Conservation (phyloP, 2,888 invertebrate genomes). For the Drosophila lacicola region DNA sequence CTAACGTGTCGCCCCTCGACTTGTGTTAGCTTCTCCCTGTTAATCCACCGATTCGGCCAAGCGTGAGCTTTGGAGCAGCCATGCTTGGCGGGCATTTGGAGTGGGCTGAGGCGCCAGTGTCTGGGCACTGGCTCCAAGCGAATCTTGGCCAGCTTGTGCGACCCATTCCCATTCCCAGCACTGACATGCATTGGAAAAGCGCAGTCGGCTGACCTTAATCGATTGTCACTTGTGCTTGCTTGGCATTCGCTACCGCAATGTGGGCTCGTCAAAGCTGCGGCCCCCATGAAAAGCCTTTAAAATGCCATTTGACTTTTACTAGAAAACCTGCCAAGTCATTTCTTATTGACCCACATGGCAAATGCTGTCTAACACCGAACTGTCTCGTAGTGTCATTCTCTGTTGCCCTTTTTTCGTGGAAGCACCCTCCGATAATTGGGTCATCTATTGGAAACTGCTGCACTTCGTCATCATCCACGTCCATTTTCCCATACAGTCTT, state of each 20-base stretch:
- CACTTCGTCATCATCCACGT: constrained; percentile 32
- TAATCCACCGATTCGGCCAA: constrained; percentile 42
- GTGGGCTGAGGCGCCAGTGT: constrained; percentile 49
- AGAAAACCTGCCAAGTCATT: constrained; percentile 73
- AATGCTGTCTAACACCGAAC: constrained; percentile 25
- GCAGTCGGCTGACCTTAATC: constrained; percentile 65
- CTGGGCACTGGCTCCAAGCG: constrained; percentile 16
- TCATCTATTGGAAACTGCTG: constrained; percentile 58
- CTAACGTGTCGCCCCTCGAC: constrained; percentile 55
- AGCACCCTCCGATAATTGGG: constrained; percentile 53
- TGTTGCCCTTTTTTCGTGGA: constrained; percentile 58
- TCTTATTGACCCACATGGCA: constrained; percentile 71
- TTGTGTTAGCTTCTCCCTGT: constrained; percentile 28
- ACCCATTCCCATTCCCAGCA: constrained; percentile 17
- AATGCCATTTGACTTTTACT: constrained; percentile 65
- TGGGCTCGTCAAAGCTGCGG: constrained; percentile 47
- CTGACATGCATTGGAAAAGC: constrained; percentile 21
- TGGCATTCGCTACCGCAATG: constrained; percentile 46
- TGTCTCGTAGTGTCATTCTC: constrained; percentile 43
- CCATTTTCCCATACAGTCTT: constrained; percentile 41
- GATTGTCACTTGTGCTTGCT: constrained; percentile 69
- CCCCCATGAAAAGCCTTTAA: constrained; percentile 48
- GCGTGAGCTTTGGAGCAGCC: constrained; percentile 46
- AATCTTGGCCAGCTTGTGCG: constrained; percentile 51
- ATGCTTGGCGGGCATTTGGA: constrained; percentile 57